Evolutionary conservation across 2,888 invertebrate species (phyloP), one percentile per base, ranked within the genome.

Genomic region (Scaptomyza tumidula): DNA sequence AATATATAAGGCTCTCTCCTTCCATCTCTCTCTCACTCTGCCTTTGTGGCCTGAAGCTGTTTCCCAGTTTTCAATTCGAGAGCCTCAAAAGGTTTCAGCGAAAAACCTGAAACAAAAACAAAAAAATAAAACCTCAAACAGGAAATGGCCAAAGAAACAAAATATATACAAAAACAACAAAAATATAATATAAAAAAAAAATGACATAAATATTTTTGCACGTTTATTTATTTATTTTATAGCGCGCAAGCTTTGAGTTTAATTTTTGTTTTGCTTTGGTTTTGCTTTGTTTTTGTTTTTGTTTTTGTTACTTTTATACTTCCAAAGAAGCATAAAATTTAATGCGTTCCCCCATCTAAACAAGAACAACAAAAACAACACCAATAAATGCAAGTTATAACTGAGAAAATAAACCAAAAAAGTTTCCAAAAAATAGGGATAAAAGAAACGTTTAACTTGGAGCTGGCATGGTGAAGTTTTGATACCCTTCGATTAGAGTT

Each of bases 301-400:
- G 33, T 33, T 33, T 9, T 33, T 33, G 33, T 33, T 33, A 10
- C 10, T 76, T 67, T 45, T 59, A 59, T 33, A 10, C 10, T 76
- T 67, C 45, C 62, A 59, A 69, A 73, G 81, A 84, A 80, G 60
- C 81, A 84, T 80, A 53, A 84, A 83, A 76, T 78, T 78, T 78
- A 72, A 80, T 72, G 80, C 64, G 77, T 58, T 52, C 46, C 29
- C 35, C 39, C 58, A 54, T 43, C 65, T 1, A 16, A 71, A 29
- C 64, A 76, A 75, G 49, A 79, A 74, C 62, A 76, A 58, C 14
- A 52, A 29, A 14, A 31, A 67, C 71, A 80, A 75, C 65, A 70
- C 6, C 60, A 76, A 78, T 80, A 83, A 83, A 83, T 83, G 70
- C 66, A 68, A 68, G 80, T 72, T 79, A 80, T 80, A 79, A 82